These are phyloP conservation scores for Regulus satrapa DNA, from an alignment of 2,113 vertebrate genomes.

Conservation along the genomic window DNA sequence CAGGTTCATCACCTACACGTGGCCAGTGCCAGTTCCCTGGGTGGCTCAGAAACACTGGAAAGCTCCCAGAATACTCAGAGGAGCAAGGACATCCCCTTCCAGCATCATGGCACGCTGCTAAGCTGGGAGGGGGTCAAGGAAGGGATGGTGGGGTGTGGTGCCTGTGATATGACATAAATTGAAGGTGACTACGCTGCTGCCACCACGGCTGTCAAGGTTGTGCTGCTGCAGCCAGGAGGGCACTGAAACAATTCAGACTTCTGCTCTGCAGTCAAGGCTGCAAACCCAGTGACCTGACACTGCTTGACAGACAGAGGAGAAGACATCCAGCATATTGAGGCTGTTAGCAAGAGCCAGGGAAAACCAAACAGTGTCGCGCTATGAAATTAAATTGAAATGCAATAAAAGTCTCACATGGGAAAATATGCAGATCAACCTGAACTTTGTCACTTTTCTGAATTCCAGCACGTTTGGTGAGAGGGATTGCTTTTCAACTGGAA, in stretches of 20 bases:
- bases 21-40: no score
- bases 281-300: background rate
- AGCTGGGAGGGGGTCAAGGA: background rate
- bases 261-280: background rate
- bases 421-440: constrained; percentile 29
- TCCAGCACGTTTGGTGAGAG: background rate
- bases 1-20: accelerated
- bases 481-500: constrained; percentile 19
- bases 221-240: background rate
- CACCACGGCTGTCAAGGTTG: background rate
- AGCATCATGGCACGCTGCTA: background rate
- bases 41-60: background rate
- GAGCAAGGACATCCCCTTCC: background rate
- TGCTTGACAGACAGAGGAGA: background rate
- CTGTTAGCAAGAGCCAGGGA: constrained; percentile 13
- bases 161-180: background rate
- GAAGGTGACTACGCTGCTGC: accelerated
- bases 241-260: background rate
- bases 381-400: constrained; percentile 1
- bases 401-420: background rate
- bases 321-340: constrained; percentile 17
- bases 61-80: background rate
- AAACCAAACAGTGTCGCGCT: background rate
- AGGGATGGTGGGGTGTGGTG: background rate
- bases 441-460: constrained; percentile 15